Evolutionary conservation across 2,888 invertebrate species (phyloP), one percentile per base, ranked within the genome.

Genomic region (Creontiades dilutus): DNA sequence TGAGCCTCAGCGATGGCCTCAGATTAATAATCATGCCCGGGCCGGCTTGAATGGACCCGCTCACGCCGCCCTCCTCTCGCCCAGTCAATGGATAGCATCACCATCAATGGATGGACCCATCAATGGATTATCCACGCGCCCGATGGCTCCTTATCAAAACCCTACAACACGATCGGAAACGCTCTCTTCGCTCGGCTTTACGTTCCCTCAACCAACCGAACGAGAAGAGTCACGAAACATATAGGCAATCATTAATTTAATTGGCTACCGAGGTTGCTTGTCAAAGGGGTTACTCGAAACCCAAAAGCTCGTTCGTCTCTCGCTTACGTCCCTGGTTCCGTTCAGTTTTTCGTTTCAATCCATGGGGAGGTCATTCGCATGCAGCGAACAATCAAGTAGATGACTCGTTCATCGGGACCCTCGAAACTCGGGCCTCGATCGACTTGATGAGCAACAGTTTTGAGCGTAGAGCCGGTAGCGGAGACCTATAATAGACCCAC

Each of bases 1-100:
- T 82, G 82, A 82, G 82, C 52, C 82, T n/a, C n/a, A 82, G 82
- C 82, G 82, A 82, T 82, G 82, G 82, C 82, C 19, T 52, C 82
- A 82, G 82, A 82, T 82, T 82, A 82, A 82, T 82, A 82, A 82
- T 82, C 82, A 52, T 52, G 82, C 48, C 48, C 52, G 19, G 48
- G 78, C 48, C 52, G 52, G 82, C 9, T 82, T 82, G 82, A 82
- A 82, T 82, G 82, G 52, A 47, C 46, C 46, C 78, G 75, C 78
- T 14, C 28, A 16, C 46, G 14, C 46, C 78, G 78, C 0, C 19
- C 23, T 4, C 19, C 19, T 46, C 37, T 81, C 81, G 23, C 52
- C 52, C 82, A 78, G 82, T 82, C 82, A 82, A 82, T 82, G 82
- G 82, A 82, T 82, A n/a, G 27, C 82, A 52, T 82, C 82, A 52